Evolutionary conservation across 2,888 invertebrate genomes (phyloP).

Genomic region (Thalpophila matura): DNA sequence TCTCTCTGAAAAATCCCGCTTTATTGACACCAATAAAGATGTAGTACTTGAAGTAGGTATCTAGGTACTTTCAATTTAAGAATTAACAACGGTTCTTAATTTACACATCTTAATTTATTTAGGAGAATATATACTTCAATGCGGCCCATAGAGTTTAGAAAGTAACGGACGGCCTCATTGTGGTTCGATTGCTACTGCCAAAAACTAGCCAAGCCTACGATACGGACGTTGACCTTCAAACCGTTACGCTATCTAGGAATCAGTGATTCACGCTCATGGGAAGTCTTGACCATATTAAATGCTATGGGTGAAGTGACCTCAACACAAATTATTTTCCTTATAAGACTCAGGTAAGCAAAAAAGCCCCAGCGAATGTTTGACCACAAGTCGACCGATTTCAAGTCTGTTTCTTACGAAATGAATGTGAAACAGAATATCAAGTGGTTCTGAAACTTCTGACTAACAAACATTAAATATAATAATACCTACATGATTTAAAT

Average conservation of each 20-base stretch:
- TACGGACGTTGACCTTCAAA: constrained; percentile 67
- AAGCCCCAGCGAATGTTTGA: constrained; percentile 18
- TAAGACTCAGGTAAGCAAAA: constrained; percentile 28
- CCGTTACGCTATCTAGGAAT: constrained; percentile 57
- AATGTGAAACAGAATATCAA: constrained; percentile 1
- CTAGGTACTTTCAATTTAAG: no score
- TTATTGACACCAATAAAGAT: no score
- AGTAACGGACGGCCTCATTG: constrained; percentile 70
- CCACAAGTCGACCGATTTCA: constrained; percentile 51
- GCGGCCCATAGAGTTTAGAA: constrained; percentile 44
- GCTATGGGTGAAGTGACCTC: constrained; percentile 45
- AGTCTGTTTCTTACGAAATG: constrained; percentile 42
- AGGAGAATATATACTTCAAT: constrained; percentile 16
- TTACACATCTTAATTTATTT: constrained; percentile 41
- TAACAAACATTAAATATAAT: not conserved
- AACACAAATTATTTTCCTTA: constrained; percentile 48
- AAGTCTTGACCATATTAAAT: constrained; percentile 29
- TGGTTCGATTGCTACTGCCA: constrained; percentile 57
- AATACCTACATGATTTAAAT: not conserved
- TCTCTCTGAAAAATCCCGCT: not conserved
- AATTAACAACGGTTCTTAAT: constrained; percentile 4
- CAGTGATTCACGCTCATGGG: constrained; percentile 58
- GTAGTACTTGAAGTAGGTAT: no score
- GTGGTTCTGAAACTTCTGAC: constrained; percentile 15
- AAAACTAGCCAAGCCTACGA: constrained; percentile 64